Conservation (phyloP, 2,888 invertebrate species). For the Xestia sexstrigata region DNA sequence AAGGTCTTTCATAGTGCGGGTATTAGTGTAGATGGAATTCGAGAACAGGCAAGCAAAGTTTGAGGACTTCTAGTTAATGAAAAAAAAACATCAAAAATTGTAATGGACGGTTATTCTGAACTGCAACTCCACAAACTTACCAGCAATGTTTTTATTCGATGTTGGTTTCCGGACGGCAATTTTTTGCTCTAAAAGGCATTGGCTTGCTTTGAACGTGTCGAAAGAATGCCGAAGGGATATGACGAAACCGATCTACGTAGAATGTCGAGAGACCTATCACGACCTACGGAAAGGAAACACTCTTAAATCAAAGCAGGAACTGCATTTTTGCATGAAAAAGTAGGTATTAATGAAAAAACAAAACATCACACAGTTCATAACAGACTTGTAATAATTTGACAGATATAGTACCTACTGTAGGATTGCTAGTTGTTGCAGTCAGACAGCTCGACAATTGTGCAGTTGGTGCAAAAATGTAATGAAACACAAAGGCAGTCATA, state of each 20-base stretch:
- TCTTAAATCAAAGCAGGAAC: slow-evolving; percentile 13
- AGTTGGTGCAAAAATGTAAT: neutral
- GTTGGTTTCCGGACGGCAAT: slow-evolving; percentile 21
- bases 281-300: slow-evolving; percentile 32
- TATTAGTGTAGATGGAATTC: neutral
- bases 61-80: neutral
- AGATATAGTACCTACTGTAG: neutral
- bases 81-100: neutral
- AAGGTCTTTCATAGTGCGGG: neutral
- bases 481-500: neutral
- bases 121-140: neutral
- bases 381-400: neutral
- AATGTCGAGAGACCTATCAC: slow-evolving; percentile 50
- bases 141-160: neutral
- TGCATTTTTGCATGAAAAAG: slow-evolving; percentile 10
- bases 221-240: slow-evolving; percentile 50
- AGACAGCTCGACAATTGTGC: neutral
- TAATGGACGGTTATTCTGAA: neutral
- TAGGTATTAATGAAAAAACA: neutral
- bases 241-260: slow-evolving; percentile 22
- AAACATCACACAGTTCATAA: neutral
- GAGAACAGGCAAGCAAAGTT: neutral
- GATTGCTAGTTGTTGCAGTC: neutral
- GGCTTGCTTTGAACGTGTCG: slow-evolving; percentile 17
- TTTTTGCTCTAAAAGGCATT: slow-evolving; percentile 27